phyloP scores from a whole-genome alignment of 2,797 vertebrate species.

The Poeciliopsis gracilis region DNA sequence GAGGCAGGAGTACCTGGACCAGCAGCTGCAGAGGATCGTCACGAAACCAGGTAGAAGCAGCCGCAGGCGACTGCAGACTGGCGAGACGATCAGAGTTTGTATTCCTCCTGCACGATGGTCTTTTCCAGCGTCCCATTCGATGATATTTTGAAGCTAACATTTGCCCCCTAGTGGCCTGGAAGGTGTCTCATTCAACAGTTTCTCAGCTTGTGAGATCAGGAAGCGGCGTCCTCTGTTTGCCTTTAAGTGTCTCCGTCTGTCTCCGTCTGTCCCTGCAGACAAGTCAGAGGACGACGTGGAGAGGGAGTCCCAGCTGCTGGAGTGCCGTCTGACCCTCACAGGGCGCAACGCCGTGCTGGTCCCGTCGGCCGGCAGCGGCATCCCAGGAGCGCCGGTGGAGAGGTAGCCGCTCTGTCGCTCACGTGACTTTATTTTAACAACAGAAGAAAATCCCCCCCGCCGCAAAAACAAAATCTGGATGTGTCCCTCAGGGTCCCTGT shows the following conservation, averaged over 20 bases:
- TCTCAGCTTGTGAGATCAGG: neutral
- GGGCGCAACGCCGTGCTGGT: slow-evolving; percentile 95
- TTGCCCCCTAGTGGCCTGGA: neutral
- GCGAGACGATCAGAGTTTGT: neutral
- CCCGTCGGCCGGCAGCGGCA: slow-evolving; percentile 93
- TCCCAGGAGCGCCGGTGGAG: slow-evolving; percentile 93
- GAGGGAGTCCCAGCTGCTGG: slow-evolving; percentile 91
- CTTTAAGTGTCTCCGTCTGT: neutral
- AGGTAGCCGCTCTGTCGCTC: slow-evolving; percentile 76
- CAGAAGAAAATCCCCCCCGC: neutral
- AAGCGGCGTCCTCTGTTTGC: neutral
- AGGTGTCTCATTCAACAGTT: neutral
- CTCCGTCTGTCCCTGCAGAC: slow-evolving; percentile 72
- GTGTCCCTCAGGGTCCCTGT: slow-evolving; percentile 86
- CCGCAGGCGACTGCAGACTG: neutral
- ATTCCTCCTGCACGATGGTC: neutral
- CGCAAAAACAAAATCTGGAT: neutral
- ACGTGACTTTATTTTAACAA: too few species aligned
- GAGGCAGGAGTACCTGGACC: slow-evolving; percentile 94
- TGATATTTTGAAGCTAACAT: too few species aligned
- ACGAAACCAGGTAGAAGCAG: slow-evolving; percentile 85
- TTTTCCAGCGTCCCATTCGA: too few species aligned
- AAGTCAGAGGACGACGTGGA: slow-evolving; percentile 94
- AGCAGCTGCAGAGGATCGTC: slow-evolving; percentile 93
- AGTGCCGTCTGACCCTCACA: slow-evolving; percentile 92